These are phyloP conservation scores for Agelastica alni DNA, from an alignment of 2,888 invertebrate species.

Conservation along the genomic window DNA sequence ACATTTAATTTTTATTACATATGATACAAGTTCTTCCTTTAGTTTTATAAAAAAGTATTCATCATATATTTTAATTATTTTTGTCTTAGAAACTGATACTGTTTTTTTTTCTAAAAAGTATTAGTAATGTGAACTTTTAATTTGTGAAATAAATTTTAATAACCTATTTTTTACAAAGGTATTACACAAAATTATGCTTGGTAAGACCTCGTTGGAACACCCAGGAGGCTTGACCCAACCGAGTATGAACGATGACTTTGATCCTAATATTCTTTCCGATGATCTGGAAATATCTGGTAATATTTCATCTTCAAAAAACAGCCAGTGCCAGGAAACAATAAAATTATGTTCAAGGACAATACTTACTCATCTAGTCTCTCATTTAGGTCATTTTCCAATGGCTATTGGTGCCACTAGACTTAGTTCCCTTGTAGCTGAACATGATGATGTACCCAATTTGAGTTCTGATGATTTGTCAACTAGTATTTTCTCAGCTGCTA, in stretches of 20 bases:
- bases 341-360: slow-evolving; percentile 63
- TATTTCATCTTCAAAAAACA: slow-evolving; percentile 57
- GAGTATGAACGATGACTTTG: slow-evolving; percentile 70
- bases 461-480: slow-evolving; percentile 76
- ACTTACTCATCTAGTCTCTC: slow-evolving; percentile 86
- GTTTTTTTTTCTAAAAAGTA: too few species aligned
- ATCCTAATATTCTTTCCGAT: slow-evolving; percentile 72
- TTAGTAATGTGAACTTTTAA: too few species aligned
- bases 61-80: too few species aligned
- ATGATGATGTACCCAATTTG: slow-evolving; percentile 82
- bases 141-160: not conserved
- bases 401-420: slow-evolving; percentile 86
- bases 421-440: slow-evolving; percentile 88
- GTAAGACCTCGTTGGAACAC: slow-evolving; percentile 59
- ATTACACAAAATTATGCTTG: slow-evolving; percentile 64
- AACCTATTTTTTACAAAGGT: slow-evolving; percentile 58
- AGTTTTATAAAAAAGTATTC: too few species aligned
- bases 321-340: slow-evolving; percentile 62
- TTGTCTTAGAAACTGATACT: too few species aligned
- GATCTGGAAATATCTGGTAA: slow-evolving; percentile 62
- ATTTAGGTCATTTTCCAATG: slow-evolving; percentile 93
- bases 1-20: too few species aligned
- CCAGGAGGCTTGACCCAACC: slow-evolving; percentile 59
- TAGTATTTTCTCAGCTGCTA: slow-evolving; percentile 81
- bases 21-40: too few species aligned